Evolutionary conservation across 2,113 vertebrate species (phyloP).

Genomic region (Acinonyx jubatus): DNA sequence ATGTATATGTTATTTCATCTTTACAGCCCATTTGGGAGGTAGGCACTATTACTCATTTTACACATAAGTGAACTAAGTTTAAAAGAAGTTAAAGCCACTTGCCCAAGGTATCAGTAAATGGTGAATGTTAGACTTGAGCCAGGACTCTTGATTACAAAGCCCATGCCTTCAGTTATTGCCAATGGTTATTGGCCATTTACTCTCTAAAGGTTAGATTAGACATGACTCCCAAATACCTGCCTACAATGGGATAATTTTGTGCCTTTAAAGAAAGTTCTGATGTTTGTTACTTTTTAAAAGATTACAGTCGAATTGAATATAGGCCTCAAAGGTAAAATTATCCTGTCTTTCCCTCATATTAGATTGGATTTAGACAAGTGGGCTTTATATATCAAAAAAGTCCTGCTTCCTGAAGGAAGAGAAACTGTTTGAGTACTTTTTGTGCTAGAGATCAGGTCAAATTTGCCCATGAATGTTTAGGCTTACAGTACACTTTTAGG

Average conservation of each 20-base stretch:
- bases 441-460: background rate
- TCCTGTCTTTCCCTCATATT: background rate
- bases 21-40: background rate
- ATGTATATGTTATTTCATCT: background rate
- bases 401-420: background rate
- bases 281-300: background rate
- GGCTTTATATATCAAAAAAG: background rate
- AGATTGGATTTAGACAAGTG: background rate
- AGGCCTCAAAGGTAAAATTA: conserved; percentile 6
- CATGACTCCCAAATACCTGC: background rate
- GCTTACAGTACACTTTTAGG: background rate
- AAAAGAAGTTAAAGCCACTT: background rate
- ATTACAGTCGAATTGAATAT: background rate
- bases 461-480: conserved; percentile 19
- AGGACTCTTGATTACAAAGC: background rate
- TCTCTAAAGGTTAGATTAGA: background rate
- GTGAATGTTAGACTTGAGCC: background rate
- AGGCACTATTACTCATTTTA: background rate
- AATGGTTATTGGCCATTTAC: background rate
- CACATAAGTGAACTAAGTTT: background rate
- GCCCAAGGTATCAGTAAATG: background rate
- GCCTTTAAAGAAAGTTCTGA: background rate
- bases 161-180: background rate
- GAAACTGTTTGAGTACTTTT: background rate
- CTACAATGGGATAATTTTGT: background rate